Conservation (phyloP, 2,888 invertebrate species). For the Phyllotreta cruciferae region DNA sequence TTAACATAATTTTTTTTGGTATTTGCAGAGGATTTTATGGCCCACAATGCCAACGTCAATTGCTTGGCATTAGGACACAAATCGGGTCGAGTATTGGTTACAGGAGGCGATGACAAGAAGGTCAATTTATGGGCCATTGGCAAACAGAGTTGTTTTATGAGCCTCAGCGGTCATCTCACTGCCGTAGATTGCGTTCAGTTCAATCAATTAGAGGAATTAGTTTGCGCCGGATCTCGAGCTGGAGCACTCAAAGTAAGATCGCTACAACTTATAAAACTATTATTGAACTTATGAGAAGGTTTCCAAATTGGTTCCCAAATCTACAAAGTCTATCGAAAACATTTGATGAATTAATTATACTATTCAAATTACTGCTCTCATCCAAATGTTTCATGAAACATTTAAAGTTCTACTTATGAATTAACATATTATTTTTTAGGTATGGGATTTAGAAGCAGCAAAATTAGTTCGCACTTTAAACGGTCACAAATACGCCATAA, state of each 20-base stretch:
- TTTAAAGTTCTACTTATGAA: not conserved
- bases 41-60: constrained; percentile 87
- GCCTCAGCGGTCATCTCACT: constrained; percentile 91
- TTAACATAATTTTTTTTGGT: constrained; percentile 29
- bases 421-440: constrained; percentile 3
- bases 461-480: constrained; percentile 90
- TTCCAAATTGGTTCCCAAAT: not conserved
- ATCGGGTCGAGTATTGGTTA: constrained; percentile 88
- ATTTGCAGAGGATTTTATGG: constrained; percentile 82
- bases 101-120: constrained; percentile 96
- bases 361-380: no score
- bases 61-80: constrained; percentile 90
- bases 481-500: constrained; percentile 85
- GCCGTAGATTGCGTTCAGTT: constrained; percentile 95
- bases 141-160: constrained; percentile 94
- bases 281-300: not conserved
- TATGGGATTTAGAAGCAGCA: constrained; percentile 65
- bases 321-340: no score
- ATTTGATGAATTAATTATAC: no score
- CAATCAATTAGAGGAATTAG: constrained; percentile 92
- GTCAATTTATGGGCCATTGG: constrained; percentile 98
- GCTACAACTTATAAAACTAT: constrained; percentile 59
- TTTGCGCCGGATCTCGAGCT: constrained; percentile 92
- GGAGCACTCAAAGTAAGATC: constrained; percentile 86
- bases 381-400: not conserved